Percentiles rank a stretch among this genome's conserved stretches.
Conservation (phyloP, 2,888 invertebrate genomes). For the Amphimallon solstitiale region DNA sequence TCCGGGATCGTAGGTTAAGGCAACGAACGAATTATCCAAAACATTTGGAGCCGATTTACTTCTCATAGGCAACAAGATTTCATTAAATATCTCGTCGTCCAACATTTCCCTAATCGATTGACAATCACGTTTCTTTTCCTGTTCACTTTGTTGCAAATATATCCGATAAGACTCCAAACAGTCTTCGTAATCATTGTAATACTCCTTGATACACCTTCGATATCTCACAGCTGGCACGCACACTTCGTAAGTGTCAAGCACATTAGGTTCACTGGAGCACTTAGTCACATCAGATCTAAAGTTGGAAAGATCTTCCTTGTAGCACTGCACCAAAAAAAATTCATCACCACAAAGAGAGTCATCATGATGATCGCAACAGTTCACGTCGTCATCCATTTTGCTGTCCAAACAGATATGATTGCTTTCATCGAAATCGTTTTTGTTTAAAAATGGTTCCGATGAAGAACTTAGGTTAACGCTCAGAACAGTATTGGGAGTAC, state of each 20-base stretch:
- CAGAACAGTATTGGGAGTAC: slow-evolving; percentile 8
- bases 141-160: slow-evolving; percentile 31
- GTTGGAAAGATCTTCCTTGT: slow-evolving; percentile 44
- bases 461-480: slow-evolving; percentile 9
- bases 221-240: slow-evolving; percentile 43
- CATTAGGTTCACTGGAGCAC: slow-evolving; percentile 58
- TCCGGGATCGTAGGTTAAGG: slow-evolving; percentile 63
- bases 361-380: slow-evolving; percentile 50
- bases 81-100: slow-evolving; percentile 58
- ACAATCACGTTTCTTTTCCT: slow-evolving; percentile 10
- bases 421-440: slow-evolving; percentile 41
- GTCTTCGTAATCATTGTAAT: slow-evolving; percentile 73
- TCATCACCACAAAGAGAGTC: slow-evolving; percentile 55
- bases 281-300: slow-evolving; percentile 50
- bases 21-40: slow-evolving; percentile 60
- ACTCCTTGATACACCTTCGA: slow-evolving; percentile 64
- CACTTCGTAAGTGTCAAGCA: slow-evolving; percentile 49
- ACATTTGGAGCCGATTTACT: slow-evolving; percentile 70
- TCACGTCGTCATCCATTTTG: slow-evolving; percentile 50
- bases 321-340: slow-evolving; percentile 61
- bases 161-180: slow-evolving; percentile 59
- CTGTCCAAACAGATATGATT: slow-evolving; percentile 55
- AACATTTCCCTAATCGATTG: slow-evolving; percentile 54
- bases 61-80: slow-evolving; percentile 61
- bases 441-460: slow-evolving; percentile 51